A percentile compares a stretch with the other conserved stretches of the same genome.
These are phyloP conservation scores for Dryococelus australis DNA, from an alignment of 2,888 invertebrate species.

Conservation along the genomic window DNA sequence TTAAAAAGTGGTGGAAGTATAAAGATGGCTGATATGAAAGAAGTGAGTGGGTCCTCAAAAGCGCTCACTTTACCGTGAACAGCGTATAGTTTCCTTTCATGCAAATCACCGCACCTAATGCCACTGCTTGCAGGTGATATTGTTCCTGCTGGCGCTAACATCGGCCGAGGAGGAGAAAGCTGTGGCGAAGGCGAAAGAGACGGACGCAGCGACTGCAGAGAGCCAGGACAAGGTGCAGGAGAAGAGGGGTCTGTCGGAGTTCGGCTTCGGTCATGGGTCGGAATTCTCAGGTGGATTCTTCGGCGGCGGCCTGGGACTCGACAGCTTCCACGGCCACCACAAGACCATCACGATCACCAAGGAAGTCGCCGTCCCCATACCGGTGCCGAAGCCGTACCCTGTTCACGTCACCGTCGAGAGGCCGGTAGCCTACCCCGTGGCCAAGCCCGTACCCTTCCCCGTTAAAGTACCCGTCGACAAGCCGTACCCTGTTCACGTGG, in stretches of 20 bases:
- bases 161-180: conserved; percentile 12
- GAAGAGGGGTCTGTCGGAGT: conserved; percentile 38
- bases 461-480: conserved; percentile 46
- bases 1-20: too few relatives aligned
- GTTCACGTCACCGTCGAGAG: conserved; percentile 69
- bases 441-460: conserved; percentile 65
- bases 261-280: conserved; percentile 37
- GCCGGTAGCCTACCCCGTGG: conserved; percentile 73
- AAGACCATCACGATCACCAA: conserved; percentile 54
- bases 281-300: not conserved
- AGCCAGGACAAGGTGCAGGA: conserved; percentile 36
- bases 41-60: too few relatives aligned
- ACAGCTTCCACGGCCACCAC: not conserved
- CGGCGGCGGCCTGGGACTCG: not conserved
- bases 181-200: not conserved
- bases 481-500: conserved; percentile 71
- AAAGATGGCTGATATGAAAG: too few relatives aligned
- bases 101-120: too few relatives aligned
- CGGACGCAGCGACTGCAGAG: not conserved
- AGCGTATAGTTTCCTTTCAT: too few relatives aligned
- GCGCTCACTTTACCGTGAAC: too few relatives aligned
- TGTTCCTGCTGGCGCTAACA: conserved; percentile 58
- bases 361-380: conserved; percentile 76
- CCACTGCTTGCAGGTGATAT: not conserved
- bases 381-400: conserved; percentile 74